A percentile compares a stretch with the other conserved stretches of the same genome.
Conservation (phyloP, 2,113 vertebrate species). For the Prolemur simus region DNA sequence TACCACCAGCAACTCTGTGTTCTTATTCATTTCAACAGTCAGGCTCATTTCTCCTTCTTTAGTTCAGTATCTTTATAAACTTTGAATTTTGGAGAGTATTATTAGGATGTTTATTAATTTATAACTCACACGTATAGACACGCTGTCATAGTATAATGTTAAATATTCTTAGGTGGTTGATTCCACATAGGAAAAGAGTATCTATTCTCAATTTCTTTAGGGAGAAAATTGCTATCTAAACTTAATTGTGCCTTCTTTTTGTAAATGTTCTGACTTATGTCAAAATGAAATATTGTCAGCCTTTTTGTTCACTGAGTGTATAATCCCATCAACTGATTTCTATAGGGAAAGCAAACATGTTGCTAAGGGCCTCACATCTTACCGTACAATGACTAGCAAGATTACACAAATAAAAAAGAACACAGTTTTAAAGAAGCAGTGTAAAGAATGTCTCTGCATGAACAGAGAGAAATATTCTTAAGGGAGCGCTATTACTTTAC, state of each 20-base stretch:
- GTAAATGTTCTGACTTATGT: not conserved
- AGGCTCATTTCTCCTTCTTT: not conserved
- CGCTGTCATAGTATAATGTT: not conserved
- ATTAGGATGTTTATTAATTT: constrained; percentile 2
- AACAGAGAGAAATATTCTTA: not conserved
- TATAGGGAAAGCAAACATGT: not conserved
- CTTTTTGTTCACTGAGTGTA: not conserved
- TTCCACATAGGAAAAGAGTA: not conserved
- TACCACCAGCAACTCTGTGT: not conserved
- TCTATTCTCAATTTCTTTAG: not conserved
- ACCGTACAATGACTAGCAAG: not conserved
- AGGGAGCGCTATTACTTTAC: not conserved
- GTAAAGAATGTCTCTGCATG: not conserved
- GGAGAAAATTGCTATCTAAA: not conserved
- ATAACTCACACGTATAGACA: not conserved
- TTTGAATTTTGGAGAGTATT: not conserved
- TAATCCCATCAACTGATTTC: not conserved
- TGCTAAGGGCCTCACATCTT: constrained; percentile 42
- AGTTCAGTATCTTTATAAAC: not conserved
- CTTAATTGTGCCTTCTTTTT: not conserved
- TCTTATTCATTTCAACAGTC: not conserved
- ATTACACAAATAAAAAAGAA: not conserved
- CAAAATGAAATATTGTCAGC: not conserved
- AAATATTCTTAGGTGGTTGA: constrained; percentile 7
- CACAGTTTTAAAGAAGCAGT: not conserved